Percentiles rank a stretch among this genome's conserved stretches.
Conservation (phyloP, 2,113 vertebrate species). For the Conger conger region DNA sequence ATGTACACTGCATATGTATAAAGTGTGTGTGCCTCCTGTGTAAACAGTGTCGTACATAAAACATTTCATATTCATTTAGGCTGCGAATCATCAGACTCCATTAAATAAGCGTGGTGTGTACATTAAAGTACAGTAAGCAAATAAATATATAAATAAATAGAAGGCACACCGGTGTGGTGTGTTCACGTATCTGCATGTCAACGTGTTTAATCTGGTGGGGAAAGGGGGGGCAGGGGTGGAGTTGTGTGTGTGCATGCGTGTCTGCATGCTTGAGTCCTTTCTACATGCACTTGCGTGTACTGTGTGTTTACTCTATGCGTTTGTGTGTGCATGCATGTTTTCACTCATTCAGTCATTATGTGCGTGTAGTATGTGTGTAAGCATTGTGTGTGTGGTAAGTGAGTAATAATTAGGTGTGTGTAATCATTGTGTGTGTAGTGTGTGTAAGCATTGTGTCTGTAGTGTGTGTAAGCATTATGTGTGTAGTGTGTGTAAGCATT, state of each 20-base stretch:
- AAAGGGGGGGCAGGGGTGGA: not conserved
- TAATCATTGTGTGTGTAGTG: too few species aligned
- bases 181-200: not conserved
- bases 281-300: slow-evolving; percentile 14
- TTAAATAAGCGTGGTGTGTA: not conserved
- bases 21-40: not conserved
- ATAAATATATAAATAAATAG: not conserved
- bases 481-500: too few species aligned
- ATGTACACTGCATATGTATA: not conserved
- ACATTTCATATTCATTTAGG: not conserved
- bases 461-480: too few species aligned
- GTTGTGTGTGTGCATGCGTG: not conserved
- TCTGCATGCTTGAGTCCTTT: slow-evolving; percentile 1
- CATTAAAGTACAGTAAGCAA: not conserved
- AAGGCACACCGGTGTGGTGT: not conserved
- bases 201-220: not conserved
- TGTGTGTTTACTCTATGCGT: slow-evolving; percentile 1
- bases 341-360: too few species aligned
- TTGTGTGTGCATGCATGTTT: not conserved
- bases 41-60: not conserved
- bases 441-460: too few species aligned
- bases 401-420: too few species aligned
- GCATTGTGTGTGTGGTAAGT: too few species aligned
- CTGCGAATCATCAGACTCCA: not conserved
- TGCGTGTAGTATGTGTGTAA: too few species aligned